phyloP scores from a whole-genome alignment of 1,140 invertebrate genomes.

The Trinorchestia longiramus region DNA sequence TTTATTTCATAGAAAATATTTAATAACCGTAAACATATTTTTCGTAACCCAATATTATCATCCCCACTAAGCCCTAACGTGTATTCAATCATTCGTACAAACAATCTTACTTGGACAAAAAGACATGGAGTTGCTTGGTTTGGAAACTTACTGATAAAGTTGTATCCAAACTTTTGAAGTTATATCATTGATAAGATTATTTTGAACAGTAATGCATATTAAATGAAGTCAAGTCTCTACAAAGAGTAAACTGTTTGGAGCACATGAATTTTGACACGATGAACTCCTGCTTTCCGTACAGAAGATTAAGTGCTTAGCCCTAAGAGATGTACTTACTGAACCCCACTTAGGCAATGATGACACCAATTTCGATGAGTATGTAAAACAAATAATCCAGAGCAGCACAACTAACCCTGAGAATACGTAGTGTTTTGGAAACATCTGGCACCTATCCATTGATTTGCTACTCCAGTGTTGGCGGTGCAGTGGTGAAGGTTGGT shows the following conservation, averaged over 20 bases:
- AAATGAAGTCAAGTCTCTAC: not conserved
- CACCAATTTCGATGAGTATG: not conserved
- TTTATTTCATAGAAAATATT: not conserved
- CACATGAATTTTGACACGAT: not conserved
- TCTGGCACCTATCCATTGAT: slow-evolving; percentile 52
- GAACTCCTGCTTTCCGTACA: not conserved
- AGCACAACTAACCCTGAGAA: not conserved
- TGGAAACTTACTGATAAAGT: not conserved
- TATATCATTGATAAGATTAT: not conserved
- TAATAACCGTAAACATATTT: not conserved
- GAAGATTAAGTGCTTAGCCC: not conserved
- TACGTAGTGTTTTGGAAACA: slow-evolving; percentile 17
- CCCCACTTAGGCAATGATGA: not conserved
- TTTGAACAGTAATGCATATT: not conserved
- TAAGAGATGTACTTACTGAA: not conserved
- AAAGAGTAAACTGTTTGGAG: not conserved
- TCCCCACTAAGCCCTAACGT: no score
- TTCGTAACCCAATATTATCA: not conserved
- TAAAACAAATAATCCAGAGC: not conserved
- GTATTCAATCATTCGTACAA: not conserved
- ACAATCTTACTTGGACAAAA: not conserved
- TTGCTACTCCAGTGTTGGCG: slow-evolving; percentile 43
- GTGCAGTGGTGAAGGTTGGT: slow-evolving; percentile 6
- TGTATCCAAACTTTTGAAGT: not conserved
- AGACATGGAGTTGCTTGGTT: not conserved